phyloP scores from a whole-genome alignment of 2,113 vertebrate species.

The Brachypteracias leptosomus region DNA sequence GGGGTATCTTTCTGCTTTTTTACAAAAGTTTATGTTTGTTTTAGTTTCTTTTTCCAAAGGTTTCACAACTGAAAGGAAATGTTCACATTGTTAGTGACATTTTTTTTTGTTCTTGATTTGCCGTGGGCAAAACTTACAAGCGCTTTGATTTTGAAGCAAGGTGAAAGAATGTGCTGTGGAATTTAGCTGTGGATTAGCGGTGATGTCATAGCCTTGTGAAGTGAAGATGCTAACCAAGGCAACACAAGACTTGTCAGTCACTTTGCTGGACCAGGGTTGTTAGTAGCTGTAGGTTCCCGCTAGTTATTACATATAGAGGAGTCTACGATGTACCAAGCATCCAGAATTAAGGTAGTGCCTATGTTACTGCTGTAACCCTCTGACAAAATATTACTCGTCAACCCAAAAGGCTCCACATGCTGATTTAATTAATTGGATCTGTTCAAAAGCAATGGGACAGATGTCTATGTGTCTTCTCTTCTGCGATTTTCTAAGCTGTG shows the following conservation, averaged over 20 bases:
- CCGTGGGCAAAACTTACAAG: neutral
- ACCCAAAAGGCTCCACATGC: neutral
- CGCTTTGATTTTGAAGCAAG: neutral
- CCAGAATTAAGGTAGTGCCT: neutral
- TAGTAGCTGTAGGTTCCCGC: neutral
- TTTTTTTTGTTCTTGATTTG: neutral
- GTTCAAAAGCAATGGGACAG: neutral
- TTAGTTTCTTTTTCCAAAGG: neutral
- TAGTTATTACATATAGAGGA: neutral
- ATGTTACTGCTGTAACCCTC: neutral
- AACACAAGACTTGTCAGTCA: neutral
- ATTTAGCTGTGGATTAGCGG: neutral
- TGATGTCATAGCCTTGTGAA: neutral
- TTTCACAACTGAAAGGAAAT: neutral
- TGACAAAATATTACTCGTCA: neutral
- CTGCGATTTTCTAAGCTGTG: neutral
- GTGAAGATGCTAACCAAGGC: neutral
- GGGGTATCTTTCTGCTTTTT: neutral
- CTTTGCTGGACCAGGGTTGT: neutral
- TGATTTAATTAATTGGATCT: slow-evolving; percentile 12
- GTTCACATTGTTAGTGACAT: neutral
- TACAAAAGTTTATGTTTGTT: neutral
- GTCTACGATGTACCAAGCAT: neutral
- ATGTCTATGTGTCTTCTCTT: neutral
- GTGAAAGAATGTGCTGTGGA: neutral